Evolutionary conservation across 2,113 vertebrate species (phyloP).

Genomic region (Tyrannus savana): DNA sequence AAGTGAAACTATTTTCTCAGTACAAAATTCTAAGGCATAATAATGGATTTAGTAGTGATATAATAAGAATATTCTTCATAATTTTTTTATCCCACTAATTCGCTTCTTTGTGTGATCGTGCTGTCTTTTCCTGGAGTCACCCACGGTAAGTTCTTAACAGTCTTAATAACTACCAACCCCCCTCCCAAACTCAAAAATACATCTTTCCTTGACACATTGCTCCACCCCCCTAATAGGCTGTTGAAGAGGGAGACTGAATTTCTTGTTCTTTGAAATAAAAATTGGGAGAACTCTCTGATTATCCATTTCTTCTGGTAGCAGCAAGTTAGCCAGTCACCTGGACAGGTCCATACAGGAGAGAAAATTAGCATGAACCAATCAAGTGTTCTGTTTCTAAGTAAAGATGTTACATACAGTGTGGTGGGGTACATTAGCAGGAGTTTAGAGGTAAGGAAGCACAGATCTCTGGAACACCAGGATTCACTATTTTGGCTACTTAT

Average conservation of each 20-base stretch:
- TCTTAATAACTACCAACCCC: not conserved
- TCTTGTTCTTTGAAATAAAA: not conserved
- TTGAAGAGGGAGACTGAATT: not conserved
- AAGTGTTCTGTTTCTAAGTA: not conserved
- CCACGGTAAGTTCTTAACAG: not conserved
- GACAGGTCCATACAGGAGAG: not conserved
- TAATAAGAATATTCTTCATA: not conserved
- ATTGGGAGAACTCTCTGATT: not conserved
- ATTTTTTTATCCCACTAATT: not conserved
- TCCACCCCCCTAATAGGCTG: fast-evolving
- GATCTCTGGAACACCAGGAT: not conserved
- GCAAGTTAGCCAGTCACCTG: not conserved
- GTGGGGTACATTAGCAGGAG: not conserved
- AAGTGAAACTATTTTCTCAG: not conserved
- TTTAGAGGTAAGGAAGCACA: not conserved
- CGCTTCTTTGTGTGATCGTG: not conserved
- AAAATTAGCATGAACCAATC: not conserved
- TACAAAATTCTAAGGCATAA: not conserved
- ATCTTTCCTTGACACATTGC: not conserved
- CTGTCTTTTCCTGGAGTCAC: not conserved
- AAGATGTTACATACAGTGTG: not conserved
- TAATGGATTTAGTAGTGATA: not conserved
- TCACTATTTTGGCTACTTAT: not conserved
- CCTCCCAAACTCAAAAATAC: not conserved
- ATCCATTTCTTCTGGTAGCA: not conserved